A percentile compares a stretch with the other conserved stretches of the same genome.
phyloP scores from a whole-genome alignment of 92 coral and sea anemone genomes.

The Desmophyllum pertusum region DNA sequence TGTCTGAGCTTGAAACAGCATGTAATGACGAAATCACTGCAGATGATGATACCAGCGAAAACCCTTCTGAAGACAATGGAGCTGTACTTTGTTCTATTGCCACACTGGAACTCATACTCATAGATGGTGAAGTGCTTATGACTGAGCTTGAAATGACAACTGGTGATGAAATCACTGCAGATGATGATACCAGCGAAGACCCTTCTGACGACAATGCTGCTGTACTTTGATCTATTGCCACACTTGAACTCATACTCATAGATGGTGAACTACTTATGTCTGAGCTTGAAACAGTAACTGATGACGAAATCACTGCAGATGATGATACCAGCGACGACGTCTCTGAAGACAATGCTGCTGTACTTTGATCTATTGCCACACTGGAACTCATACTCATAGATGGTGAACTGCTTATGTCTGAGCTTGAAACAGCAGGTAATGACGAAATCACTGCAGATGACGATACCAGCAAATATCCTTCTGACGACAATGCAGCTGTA shows the following conservation, averaged over 20 bases:
- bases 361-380: background rate
- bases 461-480: too few species aligned
- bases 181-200: background rate
- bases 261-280: background rate
- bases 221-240: background rate
- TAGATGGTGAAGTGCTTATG: too few species aligned
- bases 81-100: background rate
- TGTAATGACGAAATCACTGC: background rate
- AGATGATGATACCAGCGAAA: background rate
- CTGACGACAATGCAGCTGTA: background rate
- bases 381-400: background rate
- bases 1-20: background rate
- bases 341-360: background rate
- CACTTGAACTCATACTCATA: background rate
- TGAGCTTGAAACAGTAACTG: background rate
- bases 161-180: background rate
- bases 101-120: too few species aligned
- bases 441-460: background rate
- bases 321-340: background rate
- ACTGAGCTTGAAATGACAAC: too few species aligned
- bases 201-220: background rate
- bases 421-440: background rate
- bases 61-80: background rate
- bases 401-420: background rate
- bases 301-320: background rate